These are phyloP conservation scores for Delichon dasypus DNA, from an alignment of 2,797 vertebrate species.

Conservation along the genomic window DNA sequence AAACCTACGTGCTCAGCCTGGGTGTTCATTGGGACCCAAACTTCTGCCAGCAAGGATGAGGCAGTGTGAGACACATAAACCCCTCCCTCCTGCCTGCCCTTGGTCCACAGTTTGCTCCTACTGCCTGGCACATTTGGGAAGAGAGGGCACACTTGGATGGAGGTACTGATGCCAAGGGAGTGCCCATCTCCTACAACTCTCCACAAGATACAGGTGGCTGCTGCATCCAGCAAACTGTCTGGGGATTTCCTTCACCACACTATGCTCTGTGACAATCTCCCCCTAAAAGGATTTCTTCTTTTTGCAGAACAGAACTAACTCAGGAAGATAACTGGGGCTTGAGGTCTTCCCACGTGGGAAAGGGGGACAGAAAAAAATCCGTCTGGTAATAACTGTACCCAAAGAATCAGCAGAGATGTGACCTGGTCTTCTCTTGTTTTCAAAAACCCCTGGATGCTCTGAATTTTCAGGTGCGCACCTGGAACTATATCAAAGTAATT, in stretches of 20 bases:
- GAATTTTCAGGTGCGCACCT: not conserved
- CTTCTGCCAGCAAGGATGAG: not conserved
- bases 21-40: not conserved
- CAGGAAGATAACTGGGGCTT: not conserved
- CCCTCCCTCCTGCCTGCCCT: not conserved
- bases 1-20: not conserved
- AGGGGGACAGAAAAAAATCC: not conserved
- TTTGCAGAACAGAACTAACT: not conserved
- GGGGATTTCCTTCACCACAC: not conserved
- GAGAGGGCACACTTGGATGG: not conserved
- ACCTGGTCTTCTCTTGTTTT: not conserved
- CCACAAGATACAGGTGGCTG: not conserved
- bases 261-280: not conserved
- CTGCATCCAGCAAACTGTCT: not conserved
- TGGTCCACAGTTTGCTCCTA: not conserved
- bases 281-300: not conserved
- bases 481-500: not conserved
- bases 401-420: not conserved
- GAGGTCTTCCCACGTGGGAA: not conserved
- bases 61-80: rapidly evolving
- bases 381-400: not conserved
- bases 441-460: not conserved
- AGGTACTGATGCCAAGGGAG: not conserved
- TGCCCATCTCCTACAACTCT: not conserved
- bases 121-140: not conserved